Evolutionary conservation across 37 sponge, comb jelly and placozoan genomes (phyloP).

Genomic region (Crambe crambe): DNA sequence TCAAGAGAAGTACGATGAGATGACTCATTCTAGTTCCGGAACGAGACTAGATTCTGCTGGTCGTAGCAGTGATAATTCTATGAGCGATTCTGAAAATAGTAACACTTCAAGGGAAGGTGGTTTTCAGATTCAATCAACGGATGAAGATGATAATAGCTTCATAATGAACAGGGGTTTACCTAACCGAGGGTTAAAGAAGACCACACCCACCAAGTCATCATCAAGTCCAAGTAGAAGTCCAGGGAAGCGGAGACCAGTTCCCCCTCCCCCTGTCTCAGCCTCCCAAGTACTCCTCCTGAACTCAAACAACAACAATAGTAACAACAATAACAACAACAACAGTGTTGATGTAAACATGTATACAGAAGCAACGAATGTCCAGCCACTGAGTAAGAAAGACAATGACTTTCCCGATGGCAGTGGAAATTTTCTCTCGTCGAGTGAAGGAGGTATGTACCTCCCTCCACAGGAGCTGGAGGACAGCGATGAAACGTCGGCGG

Average conservation of each 20-base stretch:
- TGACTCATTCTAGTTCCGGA: background rate
- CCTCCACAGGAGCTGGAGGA: too few relatives aligned
- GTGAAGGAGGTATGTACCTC: too few relatives aligned
- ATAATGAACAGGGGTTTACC: background rate
- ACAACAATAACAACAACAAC: background rate
- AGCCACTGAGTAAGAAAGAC: conserved; percentile 2
- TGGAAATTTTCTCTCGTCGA: too few relatives aligned
- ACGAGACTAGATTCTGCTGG: background rate
- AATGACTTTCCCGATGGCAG: too few relatives aligned
- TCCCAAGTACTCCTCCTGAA: background rate
- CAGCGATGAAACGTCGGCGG: too few relatives aligned
- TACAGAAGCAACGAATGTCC: background rate
- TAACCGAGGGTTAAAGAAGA: background rate
- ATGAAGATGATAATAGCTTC: background rate
- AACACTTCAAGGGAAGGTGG: background rate
- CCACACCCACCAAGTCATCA: background rate
- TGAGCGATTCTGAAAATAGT: background rate
- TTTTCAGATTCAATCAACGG: background rate
- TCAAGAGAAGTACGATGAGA: background rate
- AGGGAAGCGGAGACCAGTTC: background rate
- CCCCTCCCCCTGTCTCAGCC: conserved; percentile 1
- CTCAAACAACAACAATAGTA: conserved; percentile 13
- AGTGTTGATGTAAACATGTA: background rate
- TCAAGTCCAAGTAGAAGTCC: background rate
- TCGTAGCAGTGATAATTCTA: background rate